Base-by-base conservation (phyloP, 37 sponge, comb jelly and placozoan species). In the Hormiphora californensis region DNA sequence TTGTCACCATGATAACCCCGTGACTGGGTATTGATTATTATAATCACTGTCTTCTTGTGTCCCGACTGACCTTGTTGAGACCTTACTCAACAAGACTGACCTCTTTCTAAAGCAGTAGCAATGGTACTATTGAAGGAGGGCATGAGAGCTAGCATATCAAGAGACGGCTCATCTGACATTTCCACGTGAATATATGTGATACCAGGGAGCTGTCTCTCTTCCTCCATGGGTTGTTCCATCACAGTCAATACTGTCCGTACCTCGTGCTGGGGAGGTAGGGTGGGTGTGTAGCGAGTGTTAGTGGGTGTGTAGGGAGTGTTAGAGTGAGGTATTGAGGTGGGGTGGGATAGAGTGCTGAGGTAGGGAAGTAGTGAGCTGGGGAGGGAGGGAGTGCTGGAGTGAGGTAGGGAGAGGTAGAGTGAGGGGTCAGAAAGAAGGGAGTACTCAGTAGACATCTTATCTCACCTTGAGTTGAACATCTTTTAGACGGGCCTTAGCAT, bases 131-230 rank as follows among this genome's bases (percentile, higher is more conserved):
- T 65, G 37, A 65, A 65, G 3, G 3, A 15, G 4, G 34, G 31
- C 67, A 65, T 65, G 36, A 36, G 21, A 31, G 67, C 32, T 21
- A 65, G 67, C 33, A 65, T 65, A 39, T 65, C 67, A 33, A 36
- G 67, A 65, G 38, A 36, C 21, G 31, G 30, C 17, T 65, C 67
- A 39, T 65, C 67, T 7, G 32, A 36, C 67, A 65, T 65, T 28
- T 65, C 37, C n/a, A 49, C 53, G 15, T 15, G n/a, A 21, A 57
- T 30, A 28, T 12, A 57, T 30, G 61, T 57, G 61, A 57, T 15
- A 57, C n/a, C 5, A 5, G 5, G 30, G 7, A 57, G 61, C 23
- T 30, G 61, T 33, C 17, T 65, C 17, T 33, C 37, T 65, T 33
- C 37, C 37, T 65, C 67, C 67, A 65, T 3, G 5, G 67, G 67